Evolutionary conservation across 2,113 vertebrate genomes (phyloP).

Genomic region (Acinonyx jubatus): DNA sequence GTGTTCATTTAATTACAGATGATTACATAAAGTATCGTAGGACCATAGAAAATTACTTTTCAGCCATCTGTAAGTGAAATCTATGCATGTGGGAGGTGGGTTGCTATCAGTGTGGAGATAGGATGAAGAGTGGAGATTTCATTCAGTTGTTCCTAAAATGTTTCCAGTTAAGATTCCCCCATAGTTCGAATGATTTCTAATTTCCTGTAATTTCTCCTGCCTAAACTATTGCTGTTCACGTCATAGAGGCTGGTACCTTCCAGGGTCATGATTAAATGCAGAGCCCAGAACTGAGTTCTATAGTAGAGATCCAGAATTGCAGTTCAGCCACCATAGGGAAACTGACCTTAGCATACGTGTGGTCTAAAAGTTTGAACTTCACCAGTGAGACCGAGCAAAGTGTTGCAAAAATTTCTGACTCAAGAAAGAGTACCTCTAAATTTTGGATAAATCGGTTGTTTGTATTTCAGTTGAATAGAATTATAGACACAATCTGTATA

Average conservation of each 20-base stretch:
- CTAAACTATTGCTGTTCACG: background rate
- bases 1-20: conserved; percentile 71
- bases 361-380: conserved; percentile 11
- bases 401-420: conserved; percentile 6
- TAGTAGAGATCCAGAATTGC: background rate
- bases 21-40: conserved; percentile 49
- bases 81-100: background rate
- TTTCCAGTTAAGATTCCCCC: background rate
- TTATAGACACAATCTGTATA: background rate
- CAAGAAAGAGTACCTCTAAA: background rate
- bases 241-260: background rate
- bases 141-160: background rate
- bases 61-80: conserved; percentile 36
- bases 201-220: background rate
- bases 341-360: background rate
- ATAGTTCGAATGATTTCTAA: background rate
- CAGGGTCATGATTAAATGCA: background rate
- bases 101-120: background rate
- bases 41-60: conserved; percentile 44
- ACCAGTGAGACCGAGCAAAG: background rate
- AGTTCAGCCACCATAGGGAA: background rate
- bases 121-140: background rate
- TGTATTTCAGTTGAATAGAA: background rate
- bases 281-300: background rate
- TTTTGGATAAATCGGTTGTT: background rate